These are phyloP conservation scores for Cynaeus angustus DNA, from an alignment of 2,888 invertebrate genomes.

Conservation along the genomic window DNA sequence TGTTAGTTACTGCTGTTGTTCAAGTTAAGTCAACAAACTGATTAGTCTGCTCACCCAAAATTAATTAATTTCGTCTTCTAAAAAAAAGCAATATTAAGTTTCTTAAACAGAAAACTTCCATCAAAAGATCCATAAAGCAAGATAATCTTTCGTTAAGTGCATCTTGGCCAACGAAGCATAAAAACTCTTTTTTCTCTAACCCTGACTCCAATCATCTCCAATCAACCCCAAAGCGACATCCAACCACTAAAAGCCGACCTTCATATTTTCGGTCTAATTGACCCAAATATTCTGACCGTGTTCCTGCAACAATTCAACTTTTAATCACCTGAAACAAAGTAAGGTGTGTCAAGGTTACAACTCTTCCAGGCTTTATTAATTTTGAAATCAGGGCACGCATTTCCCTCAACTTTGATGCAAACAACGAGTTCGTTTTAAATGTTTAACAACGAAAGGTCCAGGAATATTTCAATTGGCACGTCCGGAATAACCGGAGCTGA, in stretches of 20 bases:
- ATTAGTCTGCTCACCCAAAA: no score
- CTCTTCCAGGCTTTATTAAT: conserved; percentile 11
- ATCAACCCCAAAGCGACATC: conserved; percentile 19
- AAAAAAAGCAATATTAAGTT: no score
- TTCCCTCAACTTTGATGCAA: conserved; percentile 5
- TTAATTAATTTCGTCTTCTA: no score
- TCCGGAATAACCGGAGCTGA: neutral
- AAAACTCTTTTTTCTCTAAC: neutral
- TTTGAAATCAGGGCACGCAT: conserved; percentile 21
- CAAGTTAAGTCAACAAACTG: no score
- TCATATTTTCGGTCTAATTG: conserved; percentile 40
- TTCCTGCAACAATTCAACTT: conserved; percentile 16
- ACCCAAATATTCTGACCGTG: conserved; percentile 35
- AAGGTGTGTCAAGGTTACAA: conserved; percentile 35
- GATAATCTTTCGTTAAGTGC: no score
- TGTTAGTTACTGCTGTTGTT: no score
- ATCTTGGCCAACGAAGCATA: no score
- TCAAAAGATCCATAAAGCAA: no score
- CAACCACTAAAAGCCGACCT: conserved; percentile 13
- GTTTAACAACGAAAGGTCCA: neutral
- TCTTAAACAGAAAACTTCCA: no score
- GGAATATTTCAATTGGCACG: neutral
- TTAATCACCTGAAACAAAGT: conserved; percentile 35
- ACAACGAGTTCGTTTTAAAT: conserved; percentile 9
- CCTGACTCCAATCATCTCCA: conserved; percentile 37